Evolutionary conservation across 1,140 invertebrate genomes (phyloP), one percentile per base, ranked within the genome.

Genomic region (Cyrtorhinus lividipennis): DNA sequence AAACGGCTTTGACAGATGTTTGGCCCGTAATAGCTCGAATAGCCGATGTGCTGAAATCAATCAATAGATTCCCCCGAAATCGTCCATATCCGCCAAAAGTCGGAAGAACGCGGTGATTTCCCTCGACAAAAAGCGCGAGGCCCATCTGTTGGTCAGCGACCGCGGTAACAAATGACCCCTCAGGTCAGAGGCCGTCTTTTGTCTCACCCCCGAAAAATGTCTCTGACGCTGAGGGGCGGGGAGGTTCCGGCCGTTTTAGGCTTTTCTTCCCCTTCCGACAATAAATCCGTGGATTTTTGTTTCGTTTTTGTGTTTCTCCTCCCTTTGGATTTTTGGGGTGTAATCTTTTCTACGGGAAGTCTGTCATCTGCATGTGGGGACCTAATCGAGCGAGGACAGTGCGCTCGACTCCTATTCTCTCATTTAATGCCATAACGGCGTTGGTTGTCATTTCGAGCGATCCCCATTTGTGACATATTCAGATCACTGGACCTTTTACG

Each of bases 101-200:
- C 48, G 48, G 18, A 53, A 53, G 8, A 10, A 13, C 30, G 30
- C 30, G 30, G 15, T 38, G 5, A 8, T 38, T 38, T 5, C 3
- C 48, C 48, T 53, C 20, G 5, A n/a, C n/a, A n/a, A 53, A 53
- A 53, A 53, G 20, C 48, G 10, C 12, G 8, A 5, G 10, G 10
- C 48, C 48, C 48, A 53, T 53, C 48, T 53, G 48, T 53, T 53
- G 48, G 48, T 53, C 48, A 53, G 48, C 18, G 48, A 53, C 48
- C 20, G 48, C 48, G 48, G 48, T 53, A 53, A 53, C 48, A 53
- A 53, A 53, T 53, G 48, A 53, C 48, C 48, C 30, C 20, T 53
- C 48, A 20, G 48, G 48, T 53, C 48, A 22, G 18, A 53, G 48
- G 48, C 20, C 48, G 5, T 53, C 20, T 20, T 10, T 53, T 53